These are phyloP conservation scores for Phymatocera aterrima DNA, from an alignment of 2,888 invertebrate genomes.

Conservation along the genomic window DNA sequence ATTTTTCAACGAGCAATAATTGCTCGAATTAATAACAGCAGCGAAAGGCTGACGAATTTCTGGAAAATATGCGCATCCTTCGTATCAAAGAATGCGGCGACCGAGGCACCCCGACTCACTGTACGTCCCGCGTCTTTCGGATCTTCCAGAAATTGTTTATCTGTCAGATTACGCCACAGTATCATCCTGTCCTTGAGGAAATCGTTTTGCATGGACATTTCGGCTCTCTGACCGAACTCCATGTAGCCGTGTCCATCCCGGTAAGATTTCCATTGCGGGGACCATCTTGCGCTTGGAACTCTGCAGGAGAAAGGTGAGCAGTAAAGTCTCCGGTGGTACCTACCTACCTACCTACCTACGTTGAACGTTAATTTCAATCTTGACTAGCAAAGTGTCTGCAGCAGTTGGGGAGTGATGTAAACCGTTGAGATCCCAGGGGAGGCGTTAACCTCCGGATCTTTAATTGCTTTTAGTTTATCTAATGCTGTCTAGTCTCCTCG, in stretches of 20 bases:
- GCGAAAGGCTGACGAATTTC: not conserved
- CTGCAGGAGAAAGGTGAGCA: slow-evolving; percentile 53
- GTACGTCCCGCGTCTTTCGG: not conserved
- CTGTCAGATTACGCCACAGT: slow-evolving; percentile 64
- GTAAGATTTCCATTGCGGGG: slow-evolving; percentile 64
- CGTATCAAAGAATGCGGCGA: not conserved
- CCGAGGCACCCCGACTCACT: too few species aligned
- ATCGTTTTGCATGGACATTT: slow-evolving; percentile 55
- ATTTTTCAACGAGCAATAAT: slow-evolving; percentile 8
- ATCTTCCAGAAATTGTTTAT: slow-evolving; percentile 50
- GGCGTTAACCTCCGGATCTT: not conserved
- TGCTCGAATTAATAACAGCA: not conserved
- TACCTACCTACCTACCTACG: too few species aligned
- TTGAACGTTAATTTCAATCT: slow-evolving; percentile 9
- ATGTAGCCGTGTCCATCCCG: slow-evolving; percentile 58
- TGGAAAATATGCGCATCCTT: not conserved
- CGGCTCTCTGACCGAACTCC: slow-evolving; percentile 58
- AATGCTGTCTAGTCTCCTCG: not conserved
- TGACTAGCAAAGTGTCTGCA: not conserved
- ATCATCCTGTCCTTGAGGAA: slow-evolving; percentile 62
- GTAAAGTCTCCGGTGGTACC: not conserved
- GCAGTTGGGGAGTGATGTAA: not conserved
- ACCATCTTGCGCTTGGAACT: slow-evolving; percentile 59
- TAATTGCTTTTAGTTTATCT: slow-evolving; percentile 20
- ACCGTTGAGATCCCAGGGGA: not conserved